Percentiles rank a stretch among this genome's conserved stretches.
phyloP scores from a whole-genome alignment of 1,140 invertebrate species.

The Acromyrmex echinatior region DNA sequence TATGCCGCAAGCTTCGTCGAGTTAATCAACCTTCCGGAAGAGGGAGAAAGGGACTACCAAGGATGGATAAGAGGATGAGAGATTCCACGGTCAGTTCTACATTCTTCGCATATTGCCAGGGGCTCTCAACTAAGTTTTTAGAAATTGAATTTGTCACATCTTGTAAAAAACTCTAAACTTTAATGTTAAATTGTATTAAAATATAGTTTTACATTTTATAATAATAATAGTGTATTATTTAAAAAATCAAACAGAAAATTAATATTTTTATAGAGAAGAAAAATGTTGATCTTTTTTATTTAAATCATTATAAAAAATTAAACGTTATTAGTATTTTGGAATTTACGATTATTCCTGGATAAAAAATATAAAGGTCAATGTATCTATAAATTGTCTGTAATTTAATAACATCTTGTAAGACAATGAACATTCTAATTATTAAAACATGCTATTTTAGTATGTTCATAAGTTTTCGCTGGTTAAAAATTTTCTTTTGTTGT shows the following conservation, averaged over 20 bases:
- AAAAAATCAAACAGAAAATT: not conserved
- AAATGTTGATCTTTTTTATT: not conserved
- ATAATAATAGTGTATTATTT: not conserved
- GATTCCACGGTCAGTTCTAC: constrained; percentile 53
- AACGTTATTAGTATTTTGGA: not conserved
- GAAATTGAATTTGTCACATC: constrained; percentile 5
- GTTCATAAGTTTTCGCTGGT: not conserved
- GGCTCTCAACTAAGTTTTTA: constrained; percentile 44
- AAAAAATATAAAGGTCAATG: not conserved
- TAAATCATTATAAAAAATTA: not conserved
- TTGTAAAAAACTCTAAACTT: not conserved
- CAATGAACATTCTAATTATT: constrained; percentile 3
- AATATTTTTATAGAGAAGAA: not conserved
- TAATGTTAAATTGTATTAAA: constrained; percentile 1
- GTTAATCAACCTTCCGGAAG: constrained; percentile 57
- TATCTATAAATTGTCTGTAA: not conserved
- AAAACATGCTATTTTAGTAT: not conserved
- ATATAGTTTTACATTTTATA: not conserved
- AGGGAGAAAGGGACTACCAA: constrained; percentile 14
- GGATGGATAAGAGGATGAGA: constrained; percentile 42
- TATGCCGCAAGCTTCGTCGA: constrained; percentile 59
- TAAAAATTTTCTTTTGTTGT: not conserved
- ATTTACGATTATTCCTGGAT: not conserved
- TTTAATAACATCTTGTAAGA: constrained; percentile 10
- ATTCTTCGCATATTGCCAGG: constrained; percentile 64